Evolutionary conservation across 2,797 vertebrate genomes (phyloP), one percentile per base, ranked within the genome.

Genomic region (Sphenopsis melanotis): DNA sequence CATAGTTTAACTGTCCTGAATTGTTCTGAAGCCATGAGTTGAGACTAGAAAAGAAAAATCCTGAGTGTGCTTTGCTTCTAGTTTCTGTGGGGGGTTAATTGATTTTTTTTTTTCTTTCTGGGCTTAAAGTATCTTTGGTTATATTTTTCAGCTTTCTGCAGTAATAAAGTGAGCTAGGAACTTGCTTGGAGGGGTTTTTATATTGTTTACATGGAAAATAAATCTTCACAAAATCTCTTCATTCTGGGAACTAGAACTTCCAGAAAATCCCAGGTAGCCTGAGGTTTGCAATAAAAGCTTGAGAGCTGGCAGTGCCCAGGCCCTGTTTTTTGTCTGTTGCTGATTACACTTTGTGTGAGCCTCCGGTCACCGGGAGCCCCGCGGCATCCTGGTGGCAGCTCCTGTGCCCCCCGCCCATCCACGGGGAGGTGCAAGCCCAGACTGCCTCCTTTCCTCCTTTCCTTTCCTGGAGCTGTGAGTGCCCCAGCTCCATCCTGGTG

Each of bases 361-460:
- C 44, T 55, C 1, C 0, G 1, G 34, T 85, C 39, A 6, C 0
- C 0, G 29, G 42, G 59, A 76, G 55, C 30, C 27, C 63, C 0
- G 0, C 30, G 18, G 52, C 4, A 0, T 74, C 49, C 59, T 76
- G 66, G 49, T 5, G 0, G 36, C 3, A 0, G 11, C 55, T 75
- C 57, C 29, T 50, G 42, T 71, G 44, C 53, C 32, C 0, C 27
- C 46, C 3, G 63, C 39, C 50, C 41, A 1, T 39, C 53, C 26
- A 1, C 41, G 4, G n/a, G 1, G 8, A 32, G 37, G 12, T 10
- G 29, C 18, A 26, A 1, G 15, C 20, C 15, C 47, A 37, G 60
- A 24, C 37, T 0, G 2, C 13, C 4, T 44, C 52, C 57, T 36
- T 30, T 22, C 47, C 15, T 49, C 47, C 47, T 49, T 50, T 50